Evolutionary conservation across 2,113 vertebrate species (phyloP).

Genomic region (Epinephelus moara): DNA sequence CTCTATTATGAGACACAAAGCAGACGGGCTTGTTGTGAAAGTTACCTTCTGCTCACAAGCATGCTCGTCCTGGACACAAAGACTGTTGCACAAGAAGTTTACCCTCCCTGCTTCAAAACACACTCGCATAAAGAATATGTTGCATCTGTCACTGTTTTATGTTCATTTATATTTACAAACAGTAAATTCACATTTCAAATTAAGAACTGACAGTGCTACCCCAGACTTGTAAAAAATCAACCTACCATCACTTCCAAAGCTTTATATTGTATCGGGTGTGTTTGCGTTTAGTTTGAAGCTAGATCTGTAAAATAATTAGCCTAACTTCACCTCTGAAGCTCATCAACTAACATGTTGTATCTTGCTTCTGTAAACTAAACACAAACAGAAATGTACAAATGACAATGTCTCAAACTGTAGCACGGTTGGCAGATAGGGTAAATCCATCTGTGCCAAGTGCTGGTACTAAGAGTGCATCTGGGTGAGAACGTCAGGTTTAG

Average conservation of each 20-base stretch:
- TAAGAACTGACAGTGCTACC: not conserved
- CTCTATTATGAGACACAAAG: constrained; percentile 33
- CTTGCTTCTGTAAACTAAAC: not conserved
- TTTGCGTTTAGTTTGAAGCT: not conserved
- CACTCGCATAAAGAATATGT: not conserved
- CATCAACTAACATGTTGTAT: not conserved
- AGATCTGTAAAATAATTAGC: not conserved
- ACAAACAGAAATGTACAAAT: not conserved
- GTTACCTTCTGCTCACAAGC: constrained; percentile 57
- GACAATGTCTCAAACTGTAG: not conserved
- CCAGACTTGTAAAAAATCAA: not conserved
- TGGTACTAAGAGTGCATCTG: no score
- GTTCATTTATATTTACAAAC: not conserved
- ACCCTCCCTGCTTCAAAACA: constrained; percentile 32
- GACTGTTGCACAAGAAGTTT: constrained; percentile 36
- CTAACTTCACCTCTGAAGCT: not conserved
- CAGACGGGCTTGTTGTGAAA: constrained; percentile 58
- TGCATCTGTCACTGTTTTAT: constrained; percentile 18
- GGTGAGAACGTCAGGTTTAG: no score
- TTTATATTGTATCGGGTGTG: not conserved
- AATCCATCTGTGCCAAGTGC: no score
- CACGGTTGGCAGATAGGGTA: not conserved
- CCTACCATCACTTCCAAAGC: not conserved
- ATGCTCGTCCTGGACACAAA: constrained; percentile 29
- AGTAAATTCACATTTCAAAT: not conserved